Conservation (phyloP, 2,113 vertebrate genomes). For the Lepus timidus region DNA sequence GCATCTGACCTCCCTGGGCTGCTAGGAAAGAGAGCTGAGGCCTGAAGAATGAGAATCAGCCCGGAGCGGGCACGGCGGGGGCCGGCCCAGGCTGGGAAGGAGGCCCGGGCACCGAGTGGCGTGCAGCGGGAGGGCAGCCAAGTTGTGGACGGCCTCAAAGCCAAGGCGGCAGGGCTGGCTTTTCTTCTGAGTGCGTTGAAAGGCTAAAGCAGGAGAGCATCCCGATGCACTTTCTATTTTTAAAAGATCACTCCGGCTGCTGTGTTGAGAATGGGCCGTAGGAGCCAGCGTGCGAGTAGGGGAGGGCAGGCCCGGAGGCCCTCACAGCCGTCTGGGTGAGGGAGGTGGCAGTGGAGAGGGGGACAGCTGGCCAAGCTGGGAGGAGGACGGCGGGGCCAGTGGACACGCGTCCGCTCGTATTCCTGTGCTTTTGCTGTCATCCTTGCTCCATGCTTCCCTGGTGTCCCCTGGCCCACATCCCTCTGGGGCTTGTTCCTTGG, state of each 20-base stretch:
- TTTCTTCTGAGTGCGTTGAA: constrained; percentile 36
- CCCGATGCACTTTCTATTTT: constrained; percentile 38
- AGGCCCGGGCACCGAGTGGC: not conserved
- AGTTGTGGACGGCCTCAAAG: not conserved
- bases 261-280: not conserved
- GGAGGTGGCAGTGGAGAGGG: not conserved
- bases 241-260: constrained; percentile 19
- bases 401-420: not conserved
- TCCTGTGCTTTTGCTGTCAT: not conserved
- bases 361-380: rapidly evolving
- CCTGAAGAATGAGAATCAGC: not conserved
- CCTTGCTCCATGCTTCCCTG: not conserved
- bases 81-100: rapidly evolving
- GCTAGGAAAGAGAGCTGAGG: not conserved
- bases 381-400: rapidly evolving
- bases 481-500: not conserved
- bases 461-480: not conserved
- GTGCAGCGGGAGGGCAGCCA: not conserved
- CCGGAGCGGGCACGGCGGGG: not conserved
- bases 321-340: not conserved
- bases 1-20: not conserved
- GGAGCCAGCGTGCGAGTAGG: not conserved
- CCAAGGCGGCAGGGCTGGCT: not conserved
- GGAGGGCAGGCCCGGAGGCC: not conserved
- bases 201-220: not conserved